Percentiles rank a stretch among this genome's conserved stretches.
Evolutionary conservation across 2,113 vertebrate genomes (phyloP).

Genomic region (Amia ocellicauda): DNA sequence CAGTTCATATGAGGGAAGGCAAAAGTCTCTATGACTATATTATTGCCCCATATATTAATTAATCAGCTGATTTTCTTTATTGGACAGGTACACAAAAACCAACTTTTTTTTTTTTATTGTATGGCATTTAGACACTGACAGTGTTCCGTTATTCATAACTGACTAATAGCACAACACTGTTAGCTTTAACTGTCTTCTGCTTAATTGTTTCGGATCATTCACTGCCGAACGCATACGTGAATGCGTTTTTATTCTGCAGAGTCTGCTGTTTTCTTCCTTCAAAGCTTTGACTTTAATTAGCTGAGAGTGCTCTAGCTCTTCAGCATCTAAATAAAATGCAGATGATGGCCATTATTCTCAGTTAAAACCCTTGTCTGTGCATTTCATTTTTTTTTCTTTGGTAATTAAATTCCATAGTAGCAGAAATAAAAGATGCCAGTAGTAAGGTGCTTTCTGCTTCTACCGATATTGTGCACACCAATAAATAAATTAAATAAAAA

Average conservation of each 20-base stretch:
- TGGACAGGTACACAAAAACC: no score
- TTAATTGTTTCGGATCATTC: constrained; percentile 29
- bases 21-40: no score
- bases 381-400: constrained; percentile 41
- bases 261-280: constrained; percentile 54
- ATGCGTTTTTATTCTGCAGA: constrained; percentile 41
- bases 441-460: background rate
- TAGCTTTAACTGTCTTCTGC: constrained; percentile 15
- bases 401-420: constrained; percentile 50
- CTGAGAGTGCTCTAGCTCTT: constrained; percentile 50
- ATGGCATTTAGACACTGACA: no score
- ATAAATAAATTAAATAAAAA: no score
- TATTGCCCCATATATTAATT: no score
- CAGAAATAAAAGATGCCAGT: background rate
- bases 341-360: constrained; percentile 56
- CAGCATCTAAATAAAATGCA: constrained; percentile 62
- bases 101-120: no score
- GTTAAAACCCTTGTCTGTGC: constrained; percentile 49
- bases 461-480: no score
- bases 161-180: constrained; percentile 2
- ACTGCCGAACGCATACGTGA: constrained; percentile 26
- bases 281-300: constrained; percentile 63
- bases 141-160: background rate
- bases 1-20: no score
- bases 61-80: no score